These are phyloP conservation scores for Thalassarche chlororhynchos DNA, from an alignment of 2,113 vertebrate genomes.

Conservation along the genomic window DNA sequence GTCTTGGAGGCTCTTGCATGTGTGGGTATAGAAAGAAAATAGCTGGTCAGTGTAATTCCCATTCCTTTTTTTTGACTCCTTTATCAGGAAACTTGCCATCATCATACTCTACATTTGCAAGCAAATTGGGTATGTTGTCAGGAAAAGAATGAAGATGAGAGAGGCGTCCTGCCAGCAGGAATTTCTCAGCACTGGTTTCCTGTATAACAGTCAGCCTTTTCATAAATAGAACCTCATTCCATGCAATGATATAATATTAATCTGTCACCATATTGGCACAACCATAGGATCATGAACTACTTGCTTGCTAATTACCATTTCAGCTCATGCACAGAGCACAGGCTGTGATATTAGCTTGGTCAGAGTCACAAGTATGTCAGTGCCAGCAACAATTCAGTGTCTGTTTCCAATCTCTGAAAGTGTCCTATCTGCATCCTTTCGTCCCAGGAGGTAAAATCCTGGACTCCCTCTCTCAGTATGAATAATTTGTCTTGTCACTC, in stretches of 20 bases:
- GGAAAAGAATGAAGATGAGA: conserved; percentile 8
- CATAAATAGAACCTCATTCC: conserved; percentile 32
- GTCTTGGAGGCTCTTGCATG: background rate
- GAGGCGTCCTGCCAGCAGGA: background rate
- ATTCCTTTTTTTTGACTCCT: background rate
- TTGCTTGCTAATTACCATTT: conserved; percentile 18
- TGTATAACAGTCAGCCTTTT: conserved; percentile 14
- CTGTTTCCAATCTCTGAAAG: background rate
- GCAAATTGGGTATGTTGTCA: background rate
- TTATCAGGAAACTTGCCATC: background rate
- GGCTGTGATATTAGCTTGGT: conserved; percentile 26
- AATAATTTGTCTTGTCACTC: conserved; percentile 32
- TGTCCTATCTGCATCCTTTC: background rate
- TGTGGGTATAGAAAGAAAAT: background rate
- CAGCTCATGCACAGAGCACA: background rate
- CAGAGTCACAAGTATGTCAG: conserved; percentile 1
- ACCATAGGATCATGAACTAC: background rate
- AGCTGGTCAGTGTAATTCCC: background rate
- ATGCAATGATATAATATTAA: conserved; percentile 1
- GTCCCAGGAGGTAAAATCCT: conserved; percentile 5
- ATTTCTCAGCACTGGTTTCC: conserved; percentile 15
- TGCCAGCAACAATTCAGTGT: background rate
- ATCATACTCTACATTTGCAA: background rate
- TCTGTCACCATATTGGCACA: conserved; percentile 4
- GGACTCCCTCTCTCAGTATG: background rate